Conservation (phyloP, 2,797 vertebrate genomes). For the Rhinella marina region DNA sequence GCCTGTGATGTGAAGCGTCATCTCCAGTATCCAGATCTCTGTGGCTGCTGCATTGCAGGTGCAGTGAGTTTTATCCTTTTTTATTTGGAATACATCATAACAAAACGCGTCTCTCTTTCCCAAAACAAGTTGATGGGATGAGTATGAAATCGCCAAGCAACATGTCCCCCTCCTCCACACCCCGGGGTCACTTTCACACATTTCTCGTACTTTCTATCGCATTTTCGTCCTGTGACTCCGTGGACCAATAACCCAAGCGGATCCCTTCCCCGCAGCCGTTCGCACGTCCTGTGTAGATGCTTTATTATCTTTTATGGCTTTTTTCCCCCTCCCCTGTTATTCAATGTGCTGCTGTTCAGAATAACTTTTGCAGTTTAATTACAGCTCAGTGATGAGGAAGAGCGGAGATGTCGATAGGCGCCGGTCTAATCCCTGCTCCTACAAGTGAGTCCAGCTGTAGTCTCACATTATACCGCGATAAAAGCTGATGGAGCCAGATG, state of each 20-base stretch:
- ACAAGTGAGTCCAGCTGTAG: slow-evolving; percentile 49
- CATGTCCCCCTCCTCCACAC: neutral
- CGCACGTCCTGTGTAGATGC: neutral
- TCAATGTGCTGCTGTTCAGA: slow-evolving; percentile 34
- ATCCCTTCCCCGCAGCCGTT: neutral
- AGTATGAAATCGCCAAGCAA: neutral
- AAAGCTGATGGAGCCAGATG: slow-evolving; percentile 55
- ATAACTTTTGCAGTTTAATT: slow-evolving; percentile 48
- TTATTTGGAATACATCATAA: no score
- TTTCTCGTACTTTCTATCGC: neutral
- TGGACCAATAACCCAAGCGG: neutral
- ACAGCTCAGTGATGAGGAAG: slow-evolving; percentile 53
- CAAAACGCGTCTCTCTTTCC: no score
- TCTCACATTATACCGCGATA: slow-evolving; percentile 45
- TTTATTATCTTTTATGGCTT: slow-evolving; percentile 20
- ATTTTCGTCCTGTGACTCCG: neutral
- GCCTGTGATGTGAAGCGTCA: no score
- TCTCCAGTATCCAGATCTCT: no score
- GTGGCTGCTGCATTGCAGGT: no score
- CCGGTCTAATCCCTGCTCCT: slow-evolving; percentile 10
- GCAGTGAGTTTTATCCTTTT: no score
- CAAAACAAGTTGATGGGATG: no score
- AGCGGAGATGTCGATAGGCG: slow-evolving; percentile 27
- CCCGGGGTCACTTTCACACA: neutral
- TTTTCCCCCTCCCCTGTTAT: neutral